Percentiles rank a stretch among this genome's conserved stretches.
Conservation (phyloP, 2,113 vertebrate genomes). For the Spea bombifrons region DNA sequence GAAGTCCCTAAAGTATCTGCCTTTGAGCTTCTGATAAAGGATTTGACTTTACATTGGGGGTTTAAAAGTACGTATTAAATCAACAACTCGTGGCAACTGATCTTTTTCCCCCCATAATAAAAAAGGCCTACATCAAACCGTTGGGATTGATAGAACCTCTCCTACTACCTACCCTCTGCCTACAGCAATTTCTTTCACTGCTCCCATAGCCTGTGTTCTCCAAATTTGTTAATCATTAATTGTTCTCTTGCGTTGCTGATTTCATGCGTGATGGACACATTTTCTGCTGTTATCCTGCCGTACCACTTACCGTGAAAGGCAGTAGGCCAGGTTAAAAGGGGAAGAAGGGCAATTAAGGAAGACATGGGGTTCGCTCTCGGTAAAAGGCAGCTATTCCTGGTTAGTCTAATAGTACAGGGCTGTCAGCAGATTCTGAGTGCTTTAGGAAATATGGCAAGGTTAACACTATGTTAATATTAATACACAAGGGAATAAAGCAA, state of each 20-base stretch:
- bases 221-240: conserved; percentile 34
- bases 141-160: not conserved
- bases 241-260: conserved; percentile 25
- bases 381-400: conserved; percentile 49
- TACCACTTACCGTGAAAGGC: conserved; percentile 24
- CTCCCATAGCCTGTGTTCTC: not conserved
- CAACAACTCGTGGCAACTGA: not conserved
- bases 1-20: not conserved
- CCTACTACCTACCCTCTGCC: not conserved
- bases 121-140: not conserved
- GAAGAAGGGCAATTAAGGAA: conserved; percentile 34
- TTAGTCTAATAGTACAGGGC: conserved; percentile 45
- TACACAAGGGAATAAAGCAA: conserved; percentile 64
- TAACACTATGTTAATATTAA: conserved; percentile 77
- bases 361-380: conserved; percentile 40
- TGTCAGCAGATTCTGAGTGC: conserved; percentile 50
- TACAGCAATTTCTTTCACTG: not conserved
- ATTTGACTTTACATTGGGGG: not conserved
- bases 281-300: conserved; percentile 1
- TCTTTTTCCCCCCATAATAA: not conserved
- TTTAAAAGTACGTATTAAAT: not conserved
- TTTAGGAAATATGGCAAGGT: conserved; percentile 51
- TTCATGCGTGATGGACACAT: conserved; percentile 21
- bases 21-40: not conserved
- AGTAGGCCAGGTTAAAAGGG: conserved; percentile 36